These are phyloP conservation scores for Lasioglossum marginatum DNA, from an alignment of 2,888 invertebrate genomes.

Conservation along the genomic window DNA sequence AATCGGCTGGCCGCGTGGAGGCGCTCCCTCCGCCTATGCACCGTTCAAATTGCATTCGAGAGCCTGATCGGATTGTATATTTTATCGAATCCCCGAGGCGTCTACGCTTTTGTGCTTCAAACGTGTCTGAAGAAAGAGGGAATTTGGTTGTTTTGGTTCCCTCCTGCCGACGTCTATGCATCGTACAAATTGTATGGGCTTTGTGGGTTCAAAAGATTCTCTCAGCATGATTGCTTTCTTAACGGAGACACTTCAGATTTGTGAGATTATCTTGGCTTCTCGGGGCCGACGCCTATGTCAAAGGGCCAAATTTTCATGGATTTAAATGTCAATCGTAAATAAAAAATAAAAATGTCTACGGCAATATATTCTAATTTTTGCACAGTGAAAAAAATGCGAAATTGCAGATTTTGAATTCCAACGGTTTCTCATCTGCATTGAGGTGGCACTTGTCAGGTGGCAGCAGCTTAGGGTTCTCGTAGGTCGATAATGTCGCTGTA, in stretches of 20 bases:
- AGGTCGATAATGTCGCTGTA: neutral
- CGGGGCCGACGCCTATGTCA: no score
- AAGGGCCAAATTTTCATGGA: neutral
- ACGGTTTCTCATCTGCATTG: neutral
- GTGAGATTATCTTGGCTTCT: neutral
- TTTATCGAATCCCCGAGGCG: neutral
- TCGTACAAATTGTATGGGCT: neutral
- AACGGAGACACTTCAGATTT: neutral
- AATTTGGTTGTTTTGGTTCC: neutral
- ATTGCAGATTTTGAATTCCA: neutral
- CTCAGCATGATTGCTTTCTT: neutral
- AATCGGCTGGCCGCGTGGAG: neutral
- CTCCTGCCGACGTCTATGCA: neutral
- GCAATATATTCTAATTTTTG: neutral
- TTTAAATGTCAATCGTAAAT: no score
- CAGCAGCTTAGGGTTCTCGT: neutral
- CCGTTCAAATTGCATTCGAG: neutral
- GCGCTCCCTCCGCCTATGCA: conserved; percentile 6
- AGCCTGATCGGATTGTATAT: conserved; percentile 2
- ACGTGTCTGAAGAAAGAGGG: neutral
- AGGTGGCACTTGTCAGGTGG: no score
- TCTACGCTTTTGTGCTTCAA: neutral
- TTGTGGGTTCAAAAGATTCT: neutral
- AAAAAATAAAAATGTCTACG: no score
- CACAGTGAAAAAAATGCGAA: neutral